Conservation (phyloP, 2,797 vertebrate species). For the Chaenodraco wilsoni region DNA sequence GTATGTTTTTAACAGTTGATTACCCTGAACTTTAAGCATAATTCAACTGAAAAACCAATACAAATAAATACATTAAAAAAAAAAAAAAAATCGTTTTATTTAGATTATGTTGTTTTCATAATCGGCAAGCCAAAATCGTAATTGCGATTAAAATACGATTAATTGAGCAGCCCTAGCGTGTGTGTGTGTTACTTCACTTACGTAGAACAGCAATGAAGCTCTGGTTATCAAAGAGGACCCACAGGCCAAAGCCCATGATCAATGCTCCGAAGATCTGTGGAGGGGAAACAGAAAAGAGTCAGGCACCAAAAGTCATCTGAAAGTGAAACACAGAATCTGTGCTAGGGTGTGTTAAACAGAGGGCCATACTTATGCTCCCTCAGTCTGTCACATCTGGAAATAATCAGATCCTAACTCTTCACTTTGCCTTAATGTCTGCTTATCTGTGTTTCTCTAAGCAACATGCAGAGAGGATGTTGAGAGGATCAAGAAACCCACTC, state of each 20-base stretch:
- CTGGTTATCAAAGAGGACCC: constrained; percentile 92
- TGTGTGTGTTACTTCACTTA: constrained; percentile 80
- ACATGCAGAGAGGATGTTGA: constrained; percentile 17
- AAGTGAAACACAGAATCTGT: constrained; percentile 20
- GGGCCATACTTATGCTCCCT: constrained; percentile 10
- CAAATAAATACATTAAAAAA: no score
- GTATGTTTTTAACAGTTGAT: no score
- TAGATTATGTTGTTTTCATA: no score
- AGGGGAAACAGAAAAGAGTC: constrained; percentile 38
- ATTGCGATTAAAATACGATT: no score
- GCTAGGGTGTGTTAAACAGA: constrained; percentile 17
- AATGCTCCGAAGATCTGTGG: constrained; percentile 90
- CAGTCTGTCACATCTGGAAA: constrained; percentile 58
- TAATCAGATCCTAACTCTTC: constrained; percentile 47
- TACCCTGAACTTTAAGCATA: no score
- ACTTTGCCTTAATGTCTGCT: constrained; percentile 22
- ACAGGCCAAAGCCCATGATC: constrained; percentile 94
- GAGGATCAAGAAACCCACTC: constrained; percentile 9
- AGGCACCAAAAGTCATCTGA: constrained; percentile 6
- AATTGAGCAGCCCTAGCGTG: background rate
- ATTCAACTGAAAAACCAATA: no score
- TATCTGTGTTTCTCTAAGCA: constrained; percentile 35
- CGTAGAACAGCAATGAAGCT: constrained; percentile 94
- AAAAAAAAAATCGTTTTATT: no score
- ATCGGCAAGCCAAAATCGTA: no score